phyloP scores from a whole-genome alignment of 2,113 vertebrate genomes.

The Perccottus glenii region DNA sequence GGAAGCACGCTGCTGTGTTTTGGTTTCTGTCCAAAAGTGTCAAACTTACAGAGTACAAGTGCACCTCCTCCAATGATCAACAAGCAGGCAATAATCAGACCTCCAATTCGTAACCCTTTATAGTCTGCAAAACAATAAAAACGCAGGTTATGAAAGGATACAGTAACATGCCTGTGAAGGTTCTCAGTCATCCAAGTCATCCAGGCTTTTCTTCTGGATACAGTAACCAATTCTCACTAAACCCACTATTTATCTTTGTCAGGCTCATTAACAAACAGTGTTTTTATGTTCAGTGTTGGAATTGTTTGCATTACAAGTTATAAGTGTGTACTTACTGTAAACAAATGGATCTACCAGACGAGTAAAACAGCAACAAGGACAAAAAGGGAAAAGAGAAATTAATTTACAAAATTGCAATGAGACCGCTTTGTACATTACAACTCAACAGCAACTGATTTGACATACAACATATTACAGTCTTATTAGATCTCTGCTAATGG shows the following conservation, averaged over 20 bases:
- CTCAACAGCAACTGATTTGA: no score
- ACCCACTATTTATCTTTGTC: no score
- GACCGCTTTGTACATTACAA: no score
- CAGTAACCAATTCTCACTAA: no score
- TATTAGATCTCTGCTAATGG: no score
- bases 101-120: slow-evolving; percentile 76
- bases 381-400: neutral
- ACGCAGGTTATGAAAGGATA: neutral
- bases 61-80: slow-evolving; percentile 60
- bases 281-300: neutral
- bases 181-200: neutral
- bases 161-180: neutral
- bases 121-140: slow-evolving; percentile 68
- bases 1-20: slow-evolving; percentile 1
- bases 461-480: no score
- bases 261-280: neutral
- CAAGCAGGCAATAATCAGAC: slow-evolving; percentile 66
- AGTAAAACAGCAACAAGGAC: slow-evolving; percentile 1
- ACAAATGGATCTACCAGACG: slow-evolving; percentile 73
- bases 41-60: slow-evolving; percentile 73
- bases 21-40: neutral
- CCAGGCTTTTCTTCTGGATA: no score
- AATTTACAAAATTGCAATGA: neutral
- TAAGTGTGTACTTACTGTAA: slow-evolving; percentile 77
- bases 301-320: neutral